phyloP scores from a whole-genome alignment of 2,888 invertebrate genomes.

The Drosophila trichaetosa region DNA sequence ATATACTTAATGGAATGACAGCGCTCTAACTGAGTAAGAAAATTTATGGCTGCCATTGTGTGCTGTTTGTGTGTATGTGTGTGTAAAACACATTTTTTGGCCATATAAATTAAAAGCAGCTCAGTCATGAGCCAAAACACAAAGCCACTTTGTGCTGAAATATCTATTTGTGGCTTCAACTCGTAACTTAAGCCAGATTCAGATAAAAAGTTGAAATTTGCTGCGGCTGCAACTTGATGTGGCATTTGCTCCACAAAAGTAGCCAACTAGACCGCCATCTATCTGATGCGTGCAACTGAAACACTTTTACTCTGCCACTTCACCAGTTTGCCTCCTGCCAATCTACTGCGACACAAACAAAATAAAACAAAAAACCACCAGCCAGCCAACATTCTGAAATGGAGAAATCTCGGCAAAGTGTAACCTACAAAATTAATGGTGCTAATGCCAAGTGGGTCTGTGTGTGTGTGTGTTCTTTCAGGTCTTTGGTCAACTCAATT shows the following conservation, averaged over 20 bases:
- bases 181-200: conserved; percentile 55
- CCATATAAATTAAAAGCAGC: conserved; percentile 77
- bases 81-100: conserved; percentile 47
- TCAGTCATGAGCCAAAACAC: conserved; percentile 54
- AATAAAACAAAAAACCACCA: conserved; percentile 39
- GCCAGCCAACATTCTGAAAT: conserved; percentile 30
- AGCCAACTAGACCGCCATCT: conserved; percentile 46
- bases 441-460: conserved; percentile 64
- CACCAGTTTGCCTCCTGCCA: conserved; percentile 18
- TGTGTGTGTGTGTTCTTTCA: conserved; percentile 19
- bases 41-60: conserved; percentile 63
- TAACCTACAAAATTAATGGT: conserved; percentile 75
- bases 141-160: conserved; percentile 73
- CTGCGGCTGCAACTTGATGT: conserved; percentile 73
- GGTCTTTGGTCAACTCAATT: conserved; percentile 55
- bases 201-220: conserved; percentile 73
- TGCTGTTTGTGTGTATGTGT: conserved; percentile 17
- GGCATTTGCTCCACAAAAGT: conserved; percentile 60
- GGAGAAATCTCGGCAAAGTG: conserved; percentile 61
- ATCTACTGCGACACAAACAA: conserved; percentile 35
- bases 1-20: conserved; percentile 27
- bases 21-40: conserved; percentile 50
- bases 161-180: conserved; percentile 68
- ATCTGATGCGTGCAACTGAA: conserved; percentile 48
- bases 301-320: conserved; percentile 53